phyloP scores from a whole-genome alignment of 2,888 invertebrate species.

The Camponotus fellah region DNA sequence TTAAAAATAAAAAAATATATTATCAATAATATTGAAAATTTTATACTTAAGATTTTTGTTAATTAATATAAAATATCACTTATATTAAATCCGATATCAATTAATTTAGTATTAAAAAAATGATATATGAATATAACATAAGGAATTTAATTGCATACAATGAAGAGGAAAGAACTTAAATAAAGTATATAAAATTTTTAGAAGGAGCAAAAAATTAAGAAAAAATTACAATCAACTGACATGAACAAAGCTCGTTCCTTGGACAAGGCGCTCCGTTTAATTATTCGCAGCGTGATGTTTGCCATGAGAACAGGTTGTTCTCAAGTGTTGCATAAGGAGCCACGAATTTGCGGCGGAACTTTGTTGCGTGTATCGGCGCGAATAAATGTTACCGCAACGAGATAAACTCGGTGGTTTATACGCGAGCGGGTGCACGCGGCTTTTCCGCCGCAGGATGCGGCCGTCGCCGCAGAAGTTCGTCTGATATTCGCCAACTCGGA shows the following conservation, averaged over 20 bases:
- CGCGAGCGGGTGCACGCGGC: background rate
- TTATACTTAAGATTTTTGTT: background rate
- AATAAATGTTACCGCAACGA: slow-evolving; percentile 55
- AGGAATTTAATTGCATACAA: background rate
- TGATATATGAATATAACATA: background rate
- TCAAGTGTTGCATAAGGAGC: slow-evolving; percentile 39
- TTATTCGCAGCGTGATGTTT: slow-evolving; percentile 29
- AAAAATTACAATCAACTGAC: background rate
- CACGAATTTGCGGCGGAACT: slow-evolving; percentile 52
- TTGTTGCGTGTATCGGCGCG: slow-evolving; percentile 51
- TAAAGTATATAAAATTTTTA: background rate
- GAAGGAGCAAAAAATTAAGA: background rate
- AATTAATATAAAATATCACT: background rate
- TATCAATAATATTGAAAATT: background rate
- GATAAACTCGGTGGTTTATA: slow-evolving; percentile 44
- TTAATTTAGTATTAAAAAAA: background rate
- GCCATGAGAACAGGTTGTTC: slow-evolving; percentile 25
- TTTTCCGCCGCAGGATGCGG: slow-evolving; percentile 19
- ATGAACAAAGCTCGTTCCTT: slow-evolving; percentile 28
- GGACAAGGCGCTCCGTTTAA: slow-evolving; percentile 2
- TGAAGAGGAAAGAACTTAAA: background rate
- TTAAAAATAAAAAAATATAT: background rate
- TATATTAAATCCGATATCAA: background rate
- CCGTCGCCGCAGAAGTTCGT: slow-evolving; percentile 28
- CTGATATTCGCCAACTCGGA: slow-evolving; percentile 51